phyloP scores from a whole-genome alignment of 1,140 invertebrate genomes.

The Sarcophaga bullata region DNA sequence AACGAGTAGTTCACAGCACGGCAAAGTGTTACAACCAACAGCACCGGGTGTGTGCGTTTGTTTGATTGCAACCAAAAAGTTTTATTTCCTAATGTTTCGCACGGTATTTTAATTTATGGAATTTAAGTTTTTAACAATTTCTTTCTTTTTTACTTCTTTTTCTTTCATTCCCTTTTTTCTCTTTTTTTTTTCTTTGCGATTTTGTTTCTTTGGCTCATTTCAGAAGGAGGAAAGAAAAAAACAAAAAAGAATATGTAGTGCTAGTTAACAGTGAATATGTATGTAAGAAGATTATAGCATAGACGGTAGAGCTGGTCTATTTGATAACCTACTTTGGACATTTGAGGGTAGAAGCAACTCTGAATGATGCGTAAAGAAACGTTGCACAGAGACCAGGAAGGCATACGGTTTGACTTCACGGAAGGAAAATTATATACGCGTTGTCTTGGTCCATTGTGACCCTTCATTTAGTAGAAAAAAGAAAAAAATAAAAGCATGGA shows the following conservation, averaged over 20 bases:
- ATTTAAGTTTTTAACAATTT: slow-evolving; percentile 42
- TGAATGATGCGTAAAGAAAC: no score
- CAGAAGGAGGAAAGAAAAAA: neutral
- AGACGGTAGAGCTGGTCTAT: no score
- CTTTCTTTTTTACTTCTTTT: neutral
- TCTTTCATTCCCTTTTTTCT: slow-evolving; percentile 7
- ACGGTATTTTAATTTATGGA: slow-evolving; percentile 47
- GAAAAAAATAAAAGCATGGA: no score
- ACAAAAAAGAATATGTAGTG: neutral
- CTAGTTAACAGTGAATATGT: no score
- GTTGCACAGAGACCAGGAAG: no score
- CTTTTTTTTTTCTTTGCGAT: neutral
- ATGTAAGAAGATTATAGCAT: no score
- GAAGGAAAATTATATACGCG: no score
- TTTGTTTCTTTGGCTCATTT: neutral
- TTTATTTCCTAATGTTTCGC: slow-evolving; percentile 44
- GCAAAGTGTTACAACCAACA: neutral
- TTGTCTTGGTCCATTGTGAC: no score
- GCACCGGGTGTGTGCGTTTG: neutral
- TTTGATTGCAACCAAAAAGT: slow-evolving; percentile 39
- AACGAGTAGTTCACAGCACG: neutral
- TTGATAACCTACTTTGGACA: no score
- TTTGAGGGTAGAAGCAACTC: no score
- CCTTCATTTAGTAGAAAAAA: no score
- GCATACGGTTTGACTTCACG: no score